phyloP scores from a whole-genome alignment of 2,888 invertebrate genomes.

The Lacanobia wlatinum region DNA sequence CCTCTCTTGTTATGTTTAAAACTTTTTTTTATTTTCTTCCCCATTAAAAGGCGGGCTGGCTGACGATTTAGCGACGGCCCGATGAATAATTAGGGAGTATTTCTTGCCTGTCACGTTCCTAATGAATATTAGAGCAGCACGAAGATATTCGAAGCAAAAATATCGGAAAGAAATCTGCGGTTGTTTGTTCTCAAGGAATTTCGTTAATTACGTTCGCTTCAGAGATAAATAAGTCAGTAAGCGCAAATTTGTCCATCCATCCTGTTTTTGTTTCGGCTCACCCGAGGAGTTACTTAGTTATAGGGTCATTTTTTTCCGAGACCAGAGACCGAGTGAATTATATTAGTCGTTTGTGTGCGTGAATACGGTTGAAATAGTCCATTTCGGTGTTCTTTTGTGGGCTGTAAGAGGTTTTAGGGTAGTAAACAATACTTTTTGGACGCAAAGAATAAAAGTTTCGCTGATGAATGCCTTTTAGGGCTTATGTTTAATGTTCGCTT shows the following conservation, averaged over 20 bases:
- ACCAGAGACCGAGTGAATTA: slow-evolving; percentile 79
- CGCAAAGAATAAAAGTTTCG: slow-evolving; percentile 69
- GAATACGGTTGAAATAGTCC: slow-evolving; percentile 80
- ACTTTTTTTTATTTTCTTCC: slow-evolving; percentile 87
- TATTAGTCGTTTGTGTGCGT: slow-evolving; percentile 82
- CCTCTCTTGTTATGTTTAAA: slow-evolving; percentile 87
- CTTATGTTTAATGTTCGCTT: slow-evolving; percentile 56
- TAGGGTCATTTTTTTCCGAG: slow-evolving; percentile 82
- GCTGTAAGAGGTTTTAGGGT: slow-evolving; percentile 72
- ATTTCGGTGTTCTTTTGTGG: slow-evolving; percentile 79
- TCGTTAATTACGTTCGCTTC: slow-evolving; percentile 84
- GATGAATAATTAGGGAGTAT: slow-evolving; percentile 89
- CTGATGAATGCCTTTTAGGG: slow-evolving; percentile 68
- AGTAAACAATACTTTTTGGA: slow-evolving; percentile 77
- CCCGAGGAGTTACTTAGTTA: slow-evolving; percentile 81
- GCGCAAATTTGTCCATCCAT: slow-evolving; percentile 87
- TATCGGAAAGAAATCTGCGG: slow-evolving; percentile 82
- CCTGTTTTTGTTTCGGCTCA: slow-evolving; percentile 83
- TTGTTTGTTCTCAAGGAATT: slow-evolving; percentile 77
- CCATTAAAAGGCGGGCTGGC: slow-evolving; percentile 83
- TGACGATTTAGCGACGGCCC: slow-evolving; percentile 86
- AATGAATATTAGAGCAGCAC: slow-evolving; percentile 87
- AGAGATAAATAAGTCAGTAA: slow-evolving; percentile 87
- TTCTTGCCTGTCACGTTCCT: slow-evolving; percentile 88
- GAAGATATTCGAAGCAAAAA: slow-evolving; percentile 58